Percentiles rank a stretch among this genome's conserved stretches.
phyloP scores from a whole-genome alignment of 2,797 vertebrate species.

The Kryptolebias ocellatus region DNA sequence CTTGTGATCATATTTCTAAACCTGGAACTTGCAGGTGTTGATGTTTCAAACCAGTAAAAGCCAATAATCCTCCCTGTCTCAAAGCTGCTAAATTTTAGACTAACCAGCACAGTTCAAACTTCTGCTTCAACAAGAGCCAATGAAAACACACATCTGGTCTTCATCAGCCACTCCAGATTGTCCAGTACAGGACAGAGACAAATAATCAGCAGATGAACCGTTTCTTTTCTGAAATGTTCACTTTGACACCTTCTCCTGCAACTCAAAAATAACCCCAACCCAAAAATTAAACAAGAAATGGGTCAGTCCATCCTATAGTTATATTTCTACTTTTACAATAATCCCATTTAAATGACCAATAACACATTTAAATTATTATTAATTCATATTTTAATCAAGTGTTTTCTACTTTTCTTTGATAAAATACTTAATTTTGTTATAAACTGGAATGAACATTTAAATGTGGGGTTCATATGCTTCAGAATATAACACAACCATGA shows the following conservation, averaged over 20 bases:
- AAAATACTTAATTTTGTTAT: too few species aligned
- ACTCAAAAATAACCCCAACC: neutral
- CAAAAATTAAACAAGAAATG: neutral
- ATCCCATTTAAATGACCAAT: too few species aligned
- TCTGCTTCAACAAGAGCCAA: conserved; percentile 24
- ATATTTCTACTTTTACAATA: too few species aligned
- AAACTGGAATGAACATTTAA: too few species aligned
- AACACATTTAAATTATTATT: too few species aligned
- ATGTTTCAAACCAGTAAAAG: conserved; percentile 22
- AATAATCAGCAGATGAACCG: conserved; percentile 26
- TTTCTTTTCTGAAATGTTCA: conserved; percentile 11
- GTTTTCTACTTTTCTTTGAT: too few species aligned
- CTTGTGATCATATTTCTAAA: conserved; percentile 9
- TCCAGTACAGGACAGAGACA: conserved; percentile 31
- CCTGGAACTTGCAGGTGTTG: neutral
- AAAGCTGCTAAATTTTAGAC: conserved; percentile 1
- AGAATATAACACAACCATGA: too few species aligned
- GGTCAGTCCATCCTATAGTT: neutral
- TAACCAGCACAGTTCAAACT: conserved; percentile 8
- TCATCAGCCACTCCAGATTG: conserved; percentile 49
- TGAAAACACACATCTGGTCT: conserved; percentile 71
- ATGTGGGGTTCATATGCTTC: too few species aligned
- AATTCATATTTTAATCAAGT: too few species aligned
- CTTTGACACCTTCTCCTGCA: neutral
- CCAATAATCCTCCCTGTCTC: conserved; percentile 18